A percentile compares a stretch with the other conserved stretches of the same genome.
Conservation (phyloP, 2,113 vertebrate genomes). For the Triplophysa rosa region DNA sequence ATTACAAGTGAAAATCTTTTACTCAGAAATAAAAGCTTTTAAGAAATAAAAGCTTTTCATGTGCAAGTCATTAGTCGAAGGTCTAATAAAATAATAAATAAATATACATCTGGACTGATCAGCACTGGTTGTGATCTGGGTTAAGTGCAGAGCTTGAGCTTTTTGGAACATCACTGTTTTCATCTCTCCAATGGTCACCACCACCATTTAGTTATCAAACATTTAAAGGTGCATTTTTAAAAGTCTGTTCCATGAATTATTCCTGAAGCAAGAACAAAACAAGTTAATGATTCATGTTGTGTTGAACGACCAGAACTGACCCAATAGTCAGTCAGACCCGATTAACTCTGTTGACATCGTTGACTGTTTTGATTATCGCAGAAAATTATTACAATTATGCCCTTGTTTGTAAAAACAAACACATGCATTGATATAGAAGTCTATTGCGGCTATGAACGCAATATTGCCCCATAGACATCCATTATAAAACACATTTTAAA, state of each 20-base stretch:
- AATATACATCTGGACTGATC: not conserved
- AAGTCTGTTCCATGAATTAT: conserved; percentile 34
- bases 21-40: no score
- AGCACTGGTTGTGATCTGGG: conserved; percentile 2
- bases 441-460: no score
- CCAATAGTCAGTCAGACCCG: conserved; percentile 1
- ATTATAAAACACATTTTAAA: no score
- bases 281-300: conserved; percentile 22
- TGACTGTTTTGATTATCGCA: no score
- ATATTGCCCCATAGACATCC: no score
- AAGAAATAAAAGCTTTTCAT: not conserved
- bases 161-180: not conserved
- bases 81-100: not conserved
- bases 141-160: not conserved
- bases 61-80: conserved; percentile 25
- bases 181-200: not conserved
- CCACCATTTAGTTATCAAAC: conserved; percentile 30
- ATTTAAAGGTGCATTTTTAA: conserved; percentile 33
- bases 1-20: not conserved
- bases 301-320: conserved; percentile 12
- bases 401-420: no score
- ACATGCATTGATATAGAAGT: no score
- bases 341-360: no score
- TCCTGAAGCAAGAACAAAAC: conserved; percentile 17
- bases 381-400: no score